Base-by-base conservation (phyloP, 30 jellyfish, hydroid and myxozoan genomes). In the Pelagia noctiluca region DNA sequence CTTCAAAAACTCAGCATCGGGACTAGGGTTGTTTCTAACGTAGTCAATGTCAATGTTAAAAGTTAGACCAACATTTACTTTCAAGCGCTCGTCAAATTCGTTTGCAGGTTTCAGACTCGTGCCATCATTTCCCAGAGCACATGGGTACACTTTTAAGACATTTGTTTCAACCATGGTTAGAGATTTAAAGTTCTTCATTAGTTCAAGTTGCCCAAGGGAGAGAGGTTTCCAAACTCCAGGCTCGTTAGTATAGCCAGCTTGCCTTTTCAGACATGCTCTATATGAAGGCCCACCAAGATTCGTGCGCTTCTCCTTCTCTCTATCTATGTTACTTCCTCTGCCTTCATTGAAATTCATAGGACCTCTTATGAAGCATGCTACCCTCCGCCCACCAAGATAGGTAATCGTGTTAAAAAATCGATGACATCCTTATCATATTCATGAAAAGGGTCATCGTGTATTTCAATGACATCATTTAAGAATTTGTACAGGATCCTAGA, bases 71-170 rank as follows among this genome's bases (percentile, higher is more conserved):
- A 75, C 76, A 53, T 75, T 75, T 52, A 26, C 76, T 75, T 75
- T 75, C 76, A 57, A 32, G 78, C 75, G 76, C 62, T 30, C 63
- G 36, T 52, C 76, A 52, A 57, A 50, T 52, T 50, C 87, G 32
- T 32, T 75, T 8, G 76, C 87, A 75, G 76, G 87, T 52, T 57
- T 52, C 76, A 57, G 69, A 35, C 64, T 49, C 37, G 87, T 50
- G 69, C 84, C 84, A 46, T 71, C 84, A 71, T 71, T 71, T 50
- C 30, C 76, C 64, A 75, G 61, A 35, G 78, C 76, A 33, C 76
- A 52, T 75, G 87, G 87, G 75, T 52, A 50, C 64, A 50, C 78
- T 52, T 2, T 35, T 10, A 33, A 50, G 63, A 57, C 63, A 33
- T 75, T 33, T 50, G 87, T 75, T 75, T 75, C 64, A 16, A 71